Evolutionary conservation across 2,113 vertebrate species (phyloP).

Genomic region (Pomatorhinus ruficollis): DNA sequence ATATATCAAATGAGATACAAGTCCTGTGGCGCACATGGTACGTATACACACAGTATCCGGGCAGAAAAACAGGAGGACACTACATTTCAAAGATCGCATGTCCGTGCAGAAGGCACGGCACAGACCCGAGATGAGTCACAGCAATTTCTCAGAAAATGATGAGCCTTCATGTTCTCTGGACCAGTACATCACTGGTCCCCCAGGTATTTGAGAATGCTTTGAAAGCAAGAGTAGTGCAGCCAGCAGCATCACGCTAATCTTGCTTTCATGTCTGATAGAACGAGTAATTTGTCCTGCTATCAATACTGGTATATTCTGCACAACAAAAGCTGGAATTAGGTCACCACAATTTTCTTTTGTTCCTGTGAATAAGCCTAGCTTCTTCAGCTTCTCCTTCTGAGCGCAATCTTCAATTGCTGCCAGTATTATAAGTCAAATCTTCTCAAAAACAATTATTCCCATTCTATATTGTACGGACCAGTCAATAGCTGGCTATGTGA

Average conservation of each 20-base stretch:
- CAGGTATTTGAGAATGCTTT: background rate
- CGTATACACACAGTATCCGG: background rate
- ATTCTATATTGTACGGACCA: conserved; percentile 18
- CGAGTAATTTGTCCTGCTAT: conserved; percentile 69
- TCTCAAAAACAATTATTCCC: conserved; percentile 54
- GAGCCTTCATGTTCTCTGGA: background rate
- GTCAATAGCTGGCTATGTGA: conserved; percentile 29
- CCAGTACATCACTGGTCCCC: background rate
- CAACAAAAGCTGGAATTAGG: conserved; percentile 75
- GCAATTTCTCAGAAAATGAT: background rate
- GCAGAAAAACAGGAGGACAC: background rate
- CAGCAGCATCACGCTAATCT: conserved; percentile 4
- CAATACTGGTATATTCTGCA: conserved; percentile 61
- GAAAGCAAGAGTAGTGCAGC: background rate
- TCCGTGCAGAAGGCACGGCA: background rate
- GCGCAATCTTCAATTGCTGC: conserved; percentile 14
- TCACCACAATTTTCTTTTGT: conserved; percentile 76
- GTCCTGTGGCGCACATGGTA: background rate
- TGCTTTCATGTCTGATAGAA: conserved; percentile 59
- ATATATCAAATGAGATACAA: background rate
- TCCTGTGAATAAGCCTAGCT: conserved; percentile 33
- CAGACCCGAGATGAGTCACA: background rate
- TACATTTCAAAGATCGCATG: background rate
- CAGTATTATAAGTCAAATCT: conserved; percentile 7
- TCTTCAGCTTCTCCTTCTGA: conserved; percentile 61